These are phyloP conservation scores for Campoletis sonorensis DNA, from an alignment of 1,140 invertebrate species.

Conservation along the genomic window DNA sequence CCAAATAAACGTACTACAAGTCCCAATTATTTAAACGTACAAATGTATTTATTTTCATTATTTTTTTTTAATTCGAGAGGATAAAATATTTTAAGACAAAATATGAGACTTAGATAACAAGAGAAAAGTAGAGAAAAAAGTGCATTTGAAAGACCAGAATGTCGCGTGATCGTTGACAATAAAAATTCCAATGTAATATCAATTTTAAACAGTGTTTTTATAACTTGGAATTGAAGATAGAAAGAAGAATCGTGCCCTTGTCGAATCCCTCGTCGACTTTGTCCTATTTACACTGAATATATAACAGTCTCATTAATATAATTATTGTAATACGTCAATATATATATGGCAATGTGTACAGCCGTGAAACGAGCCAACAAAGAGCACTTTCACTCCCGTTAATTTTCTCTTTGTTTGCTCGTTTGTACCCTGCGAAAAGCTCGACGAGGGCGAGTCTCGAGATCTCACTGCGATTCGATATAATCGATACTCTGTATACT, in stretches of 20 bases:
- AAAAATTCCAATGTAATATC: slow-evolving; percentile 11
- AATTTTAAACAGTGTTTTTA: slow-evolving; percentile 26
- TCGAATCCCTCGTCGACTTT: slow-evolving; percentile 22
- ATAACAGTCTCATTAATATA: slow-evolving; percentile 30
- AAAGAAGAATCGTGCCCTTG: background rate
- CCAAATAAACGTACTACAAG: too few relatives aligned
- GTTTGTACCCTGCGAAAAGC: slow-evolving; percentile 8
- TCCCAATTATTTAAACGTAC: too few relatives aligned
- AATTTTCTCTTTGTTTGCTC: slow-evolving; percentile 33
- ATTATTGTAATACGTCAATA: slow-evolving; percentile 33
- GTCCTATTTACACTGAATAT: slow-evolving; percentile 15
- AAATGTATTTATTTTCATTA: too few relatives aligned
- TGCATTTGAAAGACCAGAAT: background rate
- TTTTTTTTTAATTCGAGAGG: too few relatives aligned
- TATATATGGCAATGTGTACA: background rate
- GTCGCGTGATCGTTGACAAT: slow-evolving; percentile 5
- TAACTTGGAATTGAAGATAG: background rate
- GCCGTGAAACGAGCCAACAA: slow-evolving; percentile 16
- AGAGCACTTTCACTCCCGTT: slow-evolving; percentile 31
- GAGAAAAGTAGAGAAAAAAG: background rate
- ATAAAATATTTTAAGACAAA: background rate
- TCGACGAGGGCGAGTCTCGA: slow-evolving; percentile 19
- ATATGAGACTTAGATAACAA: background rate
- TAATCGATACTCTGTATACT: slow-evolving; percentile 51
- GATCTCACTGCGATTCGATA: slow-evolving; percentile 26